A percentile compares a stretch with the other conserved stretches of the same genome.
Conservation (phyloP, 2,888 invertebrate genomes). For the Dinocampus coccinellae region DNA sequence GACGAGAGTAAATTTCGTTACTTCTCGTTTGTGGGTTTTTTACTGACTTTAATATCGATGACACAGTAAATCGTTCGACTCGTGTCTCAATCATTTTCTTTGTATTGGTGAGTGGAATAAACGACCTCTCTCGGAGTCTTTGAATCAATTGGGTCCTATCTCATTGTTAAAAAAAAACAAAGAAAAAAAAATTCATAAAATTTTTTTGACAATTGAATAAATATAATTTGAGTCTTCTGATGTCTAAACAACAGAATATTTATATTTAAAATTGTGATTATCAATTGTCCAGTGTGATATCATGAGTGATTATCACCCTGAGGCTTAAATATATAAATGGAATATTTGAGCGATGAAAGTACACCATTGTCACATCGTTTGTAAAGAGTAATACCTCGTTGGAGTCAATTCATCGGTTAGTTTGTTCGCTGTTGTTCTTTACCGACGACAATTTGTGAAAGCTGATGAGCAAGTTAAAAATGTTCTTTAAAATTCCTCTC, state of each 20-base stretch:
- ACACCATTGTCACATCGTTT: not conserved
- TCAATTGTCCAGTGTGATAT: not conserved
- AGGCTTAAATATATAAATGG: slow-evolving; percentile 12
- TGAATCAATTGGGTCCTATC: slow-evolving; percentile 8
- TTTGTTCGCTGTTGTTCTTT: slow-evolving; percentile 5
- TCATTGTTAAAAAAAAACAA: not conserved
- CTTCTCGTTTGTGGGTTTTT: slow-evolving; percentile 1
- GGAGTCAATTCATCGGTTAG: not conserved
- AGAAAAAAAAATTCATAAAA: not conserved
- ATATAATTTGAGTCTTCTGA: not conserved
- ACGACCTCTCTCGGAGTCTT: slow-evolving; percentile 11
- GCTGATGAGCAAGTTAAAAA: slow-evolving; percentile 8
- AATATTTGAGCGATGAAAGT: slow-evolving; percentile 14
- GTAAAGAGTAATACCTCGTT: not conserved
- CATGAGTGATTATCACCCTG: not conserved
- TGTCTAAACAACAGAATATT: not conserved
- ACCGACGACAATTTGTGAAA: slow-evolving; percentile 20
- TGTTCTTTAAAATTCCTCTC: not conserved
- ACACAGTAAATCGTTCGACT: not conserved
- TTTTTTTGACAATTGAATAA: not conserved
- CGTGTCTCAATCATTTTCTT: not conserved
- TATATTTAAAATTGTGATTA: not conserved
- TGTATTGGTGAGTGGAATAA: not conserved
- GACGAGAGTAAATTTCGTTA: not conserved
- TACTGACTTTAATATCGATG: not conserved